These are phyloP conservation scores for Lordiphosa fenestrarum DNA, from an alignment of 2,888 invertebrate genomes.

Conservation along the genomic window DNA sequence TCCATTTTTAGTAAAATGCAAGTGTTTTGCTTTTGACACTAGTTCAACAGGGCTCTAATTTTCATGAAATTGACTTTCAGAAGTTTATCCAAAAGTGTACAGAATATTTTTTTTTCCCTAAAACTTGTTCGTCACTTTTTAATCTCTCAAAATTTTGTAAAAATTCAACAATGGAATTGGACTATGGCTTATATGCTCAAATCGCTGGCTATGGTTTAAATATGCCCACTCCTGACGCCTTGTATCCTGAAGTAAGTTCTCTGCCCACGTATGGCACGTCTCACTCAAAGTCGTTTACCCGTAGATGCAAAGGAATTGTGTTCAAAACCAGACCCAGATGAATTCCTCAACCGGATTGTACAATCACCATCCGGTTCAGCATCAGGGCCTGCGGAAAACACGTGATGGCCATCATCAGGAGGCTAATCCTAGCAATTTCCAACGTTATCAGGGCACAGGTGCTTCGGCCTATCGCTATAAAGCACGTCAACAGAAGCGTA, in stretches of 20 bases:
- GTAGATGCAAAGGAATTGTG: not conserved
- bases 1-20: conserved; percentile 1
- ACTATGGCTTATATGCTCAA: conserved; percentile 23
- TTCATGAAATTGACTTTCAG: not conserved
- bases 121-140: not conserved
- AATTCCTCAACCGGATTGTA: not conserved
- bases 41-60: not conserved
- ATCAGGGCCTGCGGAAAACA: not conserved
- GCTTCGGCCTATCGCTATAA: conserved; percentile 20
- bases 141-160: not conserved
- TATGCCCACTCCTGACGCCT: conserved; percentile 24
- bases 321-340: not conserved
- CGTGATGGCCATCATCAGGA: conserved; percentile 3
- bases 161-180: conserved; percentile 8
- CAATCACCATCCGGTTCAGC: not conserved
- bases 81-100: not conserved
- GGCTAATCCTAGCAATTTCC: not conserved
- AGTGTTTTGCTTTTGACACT: not conserved
- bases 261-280: too few relatives aligned
- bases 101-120: too few relatives aligned
- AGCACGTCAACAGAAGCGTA: conserved; percentile 8
- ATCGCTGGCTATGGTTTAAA: conserved; percentile 7
- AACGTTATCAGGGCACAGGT: not conserved
- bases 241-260: conserved; percentile 19
- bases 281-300: too few relatives aligned